Base-by-base conservation (phyloP, 2,888 invertebrate species). In the Phorcus lineatus region DNA sequence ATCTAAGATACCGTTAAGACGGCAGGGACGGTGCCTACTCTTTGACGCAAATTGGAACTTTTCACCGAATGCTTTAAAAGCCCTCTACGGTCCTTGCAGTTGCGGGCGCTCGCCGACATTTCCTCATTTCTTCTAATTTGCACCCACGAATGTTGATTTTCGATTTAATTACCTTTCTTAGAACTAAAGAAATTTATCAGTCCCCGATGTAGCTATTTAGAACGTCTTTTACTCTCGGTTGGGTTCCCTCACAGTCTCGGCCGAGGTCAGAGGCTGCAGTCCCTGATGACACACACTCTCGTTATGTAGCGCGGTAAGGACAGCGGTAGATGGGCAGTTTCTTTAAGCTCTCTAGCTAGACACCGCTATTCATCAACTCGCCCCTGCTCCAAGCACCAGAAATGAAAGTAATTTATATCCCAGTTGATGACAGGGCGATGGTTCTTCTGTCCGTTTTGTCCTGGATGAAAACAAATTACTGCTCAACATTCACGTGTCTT, bases 141-240 rank as follows among this genome's bases (percentile, higher is more conserved):
- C 70, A 70, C 70, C 70, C 70, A 70, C 70, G 70, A 70, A 70
- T 70, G 70, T 70, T 70, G 70, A 70, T 70, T 36, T 70, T 70
- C 70, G 40, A 40, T 40, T 70, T 70, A 70, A 70, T 70, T 70
- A 70, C 70, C 70, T 70, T 70, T 70, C 70, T 70, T 70, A 70
- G 70, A 70, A 70, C 70, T 70, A 36, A 70, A 70, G 70, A 70
- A 70, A 70, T 70, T 70, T 70, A 70, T 70, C 70, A 70, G 70
- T 70, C 70, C 70, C 70, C 70, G 70, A 40, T 70, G 70, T 70
- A 70, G 70, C 70, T 70, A 70, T 19, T 70, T 70, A 36, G 70
- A 36, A 36, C 36, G 70, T 70, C 70, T 36, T 19, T 36, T 36
- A 28, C 31, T 70, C 70, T 17, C 70, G 70, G 70, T 36, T 36